Base-by-base conservation (phyloP, 2,888 invertebrate species). In the Neoaliturus tenellus region DNA sequence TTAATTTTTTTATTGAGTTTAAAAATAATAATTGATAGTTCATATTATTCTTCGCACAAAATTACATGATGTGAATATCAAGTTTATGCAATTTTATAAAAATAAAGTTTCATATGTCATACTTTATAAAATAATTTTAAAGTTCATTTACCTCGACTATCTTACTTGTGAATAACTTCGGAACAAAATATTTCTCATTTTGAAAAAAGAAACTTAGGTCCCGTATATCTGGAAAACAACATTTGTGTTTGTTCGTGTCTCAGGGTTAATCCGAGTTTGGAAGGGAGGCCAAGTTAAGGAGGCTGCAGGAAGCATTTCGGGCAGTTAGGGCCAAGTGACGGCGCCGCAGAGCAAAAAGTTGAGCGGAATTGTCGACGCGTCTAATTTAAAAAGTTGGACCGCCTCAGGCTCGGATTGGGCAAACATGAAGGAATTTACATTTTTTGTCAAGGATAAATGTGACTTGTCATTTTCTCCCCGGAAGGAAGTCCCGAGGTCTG, bases 391-490 rank as follows among this genome's bases (percentile, higher is more conserved):
- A 78, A 78, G 78, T 78, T 78, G 44, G 55, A 12, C 23, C 33
- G 75, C 75, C 39, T 41, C 28, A 28, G 28, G 75, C n/a, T 41
- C 20, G 48, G 28, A 4, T 48, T 17, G 78, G 75, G 44, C 78
- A 25, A 48, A 78, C 31, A 31, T 12, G 31, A 31, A 48, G 28
- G 55, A 78, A 78, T 78, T 78, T 78, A 78, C 51, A 78, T 78
- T 78, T 78, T 78, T 78, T 78, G 55, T 33, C 78, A 78, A 75
- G 48, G 78, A 78, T 78, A 55, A 78, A 75, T 44, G 44, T 17
- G 12, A 31, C 78, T 25, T n/a, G 78, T 78, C 78, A 78, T 78
- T 33, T 55, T 78, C 48, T 48, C 33, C 55, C 75, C 8, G 51
- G 35, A 78, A 33, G 55, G 48, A 55, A 55, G 25, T n/a, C 41